phyloP scores from a whole-genome alignment of 2,797 vertebrate genomes.

The Chloroceryle inda region DNA sequence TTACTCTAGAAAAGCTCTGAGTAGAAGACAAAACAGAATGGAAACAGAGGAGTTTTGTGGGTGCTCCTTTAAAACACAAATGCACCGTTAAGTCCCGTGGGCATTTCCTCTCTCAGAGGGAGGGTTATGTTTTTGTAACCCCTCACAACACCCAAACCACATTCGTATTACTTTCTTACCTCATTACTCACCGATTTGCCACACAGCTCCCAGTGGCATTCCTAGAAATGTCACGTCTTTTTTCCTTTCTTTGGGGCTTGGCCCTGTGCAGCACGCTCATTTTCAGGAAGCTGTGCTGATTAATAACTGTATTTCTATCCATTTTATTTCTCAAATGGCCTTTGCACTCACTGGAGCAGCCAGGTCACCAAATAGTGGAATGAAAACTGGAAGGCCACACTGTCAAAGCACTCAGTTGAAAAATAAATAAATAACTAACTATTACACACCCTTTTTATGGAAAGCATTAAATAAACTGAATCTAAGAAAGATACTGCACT shows the following conservation, averaged over 20 bases:
- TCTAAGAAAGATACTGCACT: constrained; percentile 5
- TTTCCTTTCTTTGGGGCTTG: constrained; percentile 30
- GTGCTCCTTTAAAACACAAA: neutral
- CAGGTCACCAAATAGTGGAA: constrained; percentile 5
- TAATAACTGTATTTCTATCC: constrained; percentile 47
- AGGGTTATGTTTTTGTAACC: neutral
- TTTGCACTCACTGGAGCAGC: constrained; percentile 11
- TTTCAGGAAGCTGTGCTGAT: constrained; percentile 38
- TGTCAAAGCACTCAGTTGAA: neutral
- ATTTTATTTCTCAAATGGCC: constrained; percentile 60
- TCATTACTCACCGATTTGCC: constrained; percentile 39
- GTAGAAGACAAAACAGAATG: neutral
- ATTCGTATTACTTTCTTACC: constrained; percentile 15
- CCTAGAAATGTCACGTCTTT: constrained; percentile 63
- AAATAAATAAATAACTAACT: constrained; percentile 45
- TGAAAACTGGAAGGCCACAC: neutral
- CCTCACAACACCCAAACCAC: neutral
- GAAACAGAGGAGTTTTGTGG: neutral
- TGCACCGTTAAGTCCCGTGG: neutral
- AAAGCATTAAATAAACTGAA: constrained; percentile 34
- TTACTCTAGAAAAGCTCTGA: neutral
- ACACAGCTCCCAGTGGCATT: constrained; percentile 14
- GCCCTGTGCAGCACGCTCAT: neutral
- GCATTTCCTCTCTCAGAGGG: neutral
- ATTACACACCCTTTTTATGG: neutral